Evolutionary conservation across 2,113 vertebrate species (phyloP), one percentile per base, ranked within the genome.

Genomic region (Rhynchomys soricoides): DNA sequence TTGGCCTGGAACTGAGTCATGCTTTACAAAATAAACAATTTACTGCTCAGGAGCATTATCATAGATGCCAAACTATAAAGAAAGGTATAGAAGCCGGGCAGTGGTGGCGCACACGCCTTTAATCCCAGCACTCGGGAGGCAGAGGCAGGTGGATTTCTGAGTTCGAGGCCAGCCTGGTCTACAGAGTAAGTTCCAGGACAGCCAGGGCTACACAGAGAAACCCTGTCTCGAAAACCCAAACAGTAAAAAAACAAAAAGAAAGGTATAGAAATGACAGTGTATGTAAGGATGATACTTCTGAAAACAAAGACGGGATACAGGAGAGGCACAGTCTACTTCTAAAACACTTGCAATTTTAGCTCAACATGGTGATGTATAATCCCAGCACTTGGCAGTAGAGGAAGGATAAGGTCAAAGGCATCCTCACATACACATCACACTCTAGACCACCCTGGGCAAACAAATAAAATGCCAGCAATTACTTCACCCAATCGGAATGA

Each of bases 11-110:
- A 85, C 9, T 48, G 66, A 52, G 59, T 64, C 74, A 66, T 2
- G 50, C 82, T 93, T 83, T 81, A 43, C 68, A 92, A 87, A 87
- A 68, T 86, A 85, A 92, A 62, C 13, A 90, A 43, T 10, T 13
- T 16, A 17, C 82, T 85, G 24, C 68, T 90, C 75, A 92, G 26
- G 22, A 93, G 55, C 50, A 75, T 57, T 75, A 82, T 37, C 66
- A 90, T 15, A 94, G 17, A 74, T 68, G 43, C 66, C 62, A 83
- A 74, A 74, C 71, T 59, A 71, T 50, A 34, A 73, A 43, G 81
- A 43, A 83, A 34, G 59, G 40, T 21, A 64, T 29, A 31, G 43
- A 43, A 17, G n/a, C n/a, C n/a, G n/a, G n/a, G n/a, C n/a, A n/a
- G n/a, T n/a, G n/a, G n/a, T n/a, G n/a, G n/a, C n/a, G n/a, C n/a